These are phyloP conservation scores for Cephus runcator DNA, from an alignment of 2,888 invertebrate genomes.

Conservation along the genomic window DNA sequence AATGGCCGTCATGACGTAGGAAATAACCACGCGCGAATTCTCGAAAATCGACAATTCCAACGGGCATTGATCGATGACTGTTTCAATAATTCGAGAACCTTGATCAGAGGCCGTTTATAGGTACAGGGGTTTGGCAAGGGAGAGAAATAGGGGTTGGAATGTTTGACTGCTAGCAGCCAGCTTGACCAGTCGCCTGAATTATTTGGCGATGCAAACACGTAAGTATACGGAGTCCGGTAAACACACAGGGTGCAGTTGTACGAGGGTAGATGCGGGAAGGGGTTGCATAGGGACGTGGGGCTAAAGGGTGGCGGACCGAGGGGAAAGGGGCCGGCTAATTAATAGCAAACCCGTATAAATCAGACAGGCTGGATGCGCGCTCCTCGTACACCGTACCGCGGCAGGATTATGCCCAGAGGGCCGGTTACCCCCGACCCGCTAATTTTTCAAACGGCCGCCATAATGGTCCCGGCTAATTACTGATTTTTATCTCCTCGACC, in stretches of 20 bases:
- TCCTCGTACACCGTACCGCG: slow-evolving; percentile 38
- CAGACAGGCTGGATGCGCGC: slow-evolving; percentile 59
- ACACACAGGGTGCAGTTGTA: slow-evolving; percentile 23
- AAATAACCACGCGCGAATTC: no score
- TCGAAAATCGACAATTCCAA: no score
- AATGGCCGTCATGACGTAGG: no score
- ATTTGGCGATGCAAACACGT: slow-evolving; percentile 51
- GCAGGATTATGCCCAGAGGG: slow-evolving; percentile 62
- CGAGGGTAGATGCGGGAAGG: not conserved
- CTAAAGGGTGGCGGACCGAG: not conserved
- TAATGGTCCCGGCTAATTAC: slow-evolving; percentile 65
- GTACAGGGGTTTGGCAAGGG: no score
- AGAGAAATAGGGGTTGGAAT: no score
- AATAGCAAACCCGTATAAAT: slow-evolving; percentile 66
- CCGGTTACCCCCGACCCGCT: slow-evolving; percentile 61
- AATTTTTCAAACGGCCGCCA: slow-evolving; percentile 64
- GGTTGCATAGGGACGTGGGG: not conserved
- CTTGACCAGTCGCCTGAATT: slow-evolving; percentile 32
- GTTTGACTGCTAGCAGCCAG: no score
- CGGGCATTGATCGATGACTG: no score
- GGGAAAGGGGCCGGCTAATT: slow-evolving; percentile 49
- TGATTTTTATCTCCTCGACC: slow-evolving; percentile 62
- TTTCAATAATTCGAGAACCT: no score
- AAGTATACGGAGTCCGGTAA: slow-evolving; percentile 43
- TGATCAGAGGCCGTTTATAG: no score